Conservation (phyloP, 2,113 vertebrate species). For the Hydropotes inermis region DNA sequence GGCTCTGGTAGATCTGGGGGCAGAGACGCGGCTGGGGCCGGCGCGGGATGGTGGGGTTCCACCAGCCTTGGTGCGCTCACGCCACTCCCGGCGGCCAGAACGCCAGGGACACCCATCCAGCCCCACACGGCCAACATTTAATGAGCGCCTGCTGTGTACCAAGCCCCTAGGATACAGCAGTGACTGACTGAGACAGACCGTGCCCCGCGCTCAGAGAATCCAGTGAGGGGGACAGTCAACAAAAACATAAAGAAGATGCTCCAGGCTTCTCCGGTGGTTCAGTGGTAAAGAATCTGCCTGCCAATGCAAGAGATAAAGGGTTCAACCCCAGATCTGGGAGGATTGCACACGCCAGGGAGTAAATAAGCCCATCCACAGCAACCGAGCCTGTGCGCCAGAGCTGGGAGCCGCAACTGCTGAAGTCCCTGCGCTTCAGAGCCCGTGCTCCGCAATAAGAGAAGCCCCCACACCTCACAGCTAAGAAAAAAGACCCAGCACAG, state of each 20-base stretch:
- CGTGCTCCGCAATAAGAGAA: not conserved
- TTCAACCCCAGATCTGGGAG: not conserved
- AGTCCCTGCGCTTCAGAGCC: not conserved
- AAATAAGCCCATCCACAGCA: not conserved
- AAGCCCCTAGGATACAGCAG: not conserved
- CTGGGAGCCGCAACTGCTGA: not conserved
- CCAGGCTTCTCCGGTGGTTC: not conserved
- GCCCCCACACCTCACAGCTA: not conserved
- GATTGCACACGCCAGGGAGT: not conserved
- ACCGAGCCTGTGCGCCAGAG: not conserved
- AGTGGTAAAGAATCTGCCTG: not conserved
- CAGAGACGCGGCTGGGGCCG: fast-evolving
- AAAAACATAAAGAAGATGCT: not conserved
- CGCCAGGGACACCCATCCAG: not conserved
- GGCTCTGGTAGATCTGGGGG: conserved; percentile 93
- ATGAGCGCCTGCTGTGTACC: not conserved
- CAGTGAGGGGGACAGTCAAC: not conserved
- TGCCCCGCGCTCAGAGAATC: not conserved
- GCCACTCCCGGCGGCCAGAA: not conserved
- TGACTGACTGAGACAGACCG: not conserved
- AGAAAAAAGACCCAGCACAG: not conserved
- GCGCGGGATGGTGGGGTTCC: fast-evolving
- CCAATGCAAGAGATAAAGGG: not conserved
- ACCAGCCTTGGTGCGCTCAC: not conserved
- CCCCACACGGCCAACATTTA: not conserved